A percentile compares a stretch with the other conserved stretches of the same genome.
Conservation (phyloP, 2,888 invertebrate genomes). For the Cheiracanthium punctorium region DNA sequence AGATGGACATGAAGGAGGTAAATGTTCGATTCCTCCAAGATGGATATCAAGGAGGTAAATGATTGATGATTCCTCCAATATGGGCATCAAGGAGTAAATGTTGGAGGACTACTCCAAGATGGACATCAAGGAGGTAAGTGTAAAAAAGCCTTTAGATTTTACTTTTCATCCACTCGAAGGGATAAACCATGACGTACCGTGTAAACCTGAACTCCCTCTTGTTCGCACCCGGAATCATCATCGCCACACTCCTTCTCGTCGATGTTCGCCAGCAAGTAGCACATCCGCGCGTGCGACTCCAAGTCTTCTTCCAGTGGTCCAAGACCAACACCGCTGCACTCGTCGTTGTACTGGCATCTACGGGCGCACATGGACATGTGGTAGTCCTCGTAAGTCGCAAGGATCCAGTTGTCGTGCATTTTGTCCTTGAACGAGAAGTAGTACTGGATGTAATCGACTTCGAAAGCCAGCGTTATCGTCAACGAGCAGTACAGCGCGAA, state of each 20-base stretch:
- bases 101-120: no score
- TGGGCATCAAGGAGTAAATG: no score
- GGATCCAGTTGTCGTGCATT: constrained; percentile 38
- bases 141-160: no score
- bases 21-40: no score
- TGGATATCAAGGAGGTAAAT: no score
- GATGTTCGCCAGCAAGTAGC: constrained; percentile 9
- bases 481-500: no score
- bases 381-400: constrained; percentile 7
- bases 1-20: no score
- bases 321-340: constrained; percentile 33
- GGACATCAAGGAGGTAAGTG: no score
- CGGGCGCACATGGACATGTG: constrained; percentile 28
- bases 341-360: constrained; percentile 14
- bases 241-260: constrained; percentile 27
- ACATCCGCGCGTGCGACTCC: constrained; percentile 21
- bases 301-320: constrained; percentile 10
- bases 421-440: constrained; percentile 28
- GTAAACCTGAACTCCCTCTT: constrained; percentile 23
- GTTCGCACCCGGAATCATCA: constrained; percentile 1
- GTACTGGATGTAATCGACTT: constrained; percentile 8
- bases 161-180: no score
- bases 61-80: not conserved
- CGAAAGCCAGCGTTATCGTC: no score
- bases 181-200: constrained; percentile 11